Percentiles rank a stretch among this genome's conserved stretches.
These are phyloP conservation scores for Uropetala carovei DNA, from an alignment of 2,888 invertebrate genomes.

Conservation along the genomic window DNA sequence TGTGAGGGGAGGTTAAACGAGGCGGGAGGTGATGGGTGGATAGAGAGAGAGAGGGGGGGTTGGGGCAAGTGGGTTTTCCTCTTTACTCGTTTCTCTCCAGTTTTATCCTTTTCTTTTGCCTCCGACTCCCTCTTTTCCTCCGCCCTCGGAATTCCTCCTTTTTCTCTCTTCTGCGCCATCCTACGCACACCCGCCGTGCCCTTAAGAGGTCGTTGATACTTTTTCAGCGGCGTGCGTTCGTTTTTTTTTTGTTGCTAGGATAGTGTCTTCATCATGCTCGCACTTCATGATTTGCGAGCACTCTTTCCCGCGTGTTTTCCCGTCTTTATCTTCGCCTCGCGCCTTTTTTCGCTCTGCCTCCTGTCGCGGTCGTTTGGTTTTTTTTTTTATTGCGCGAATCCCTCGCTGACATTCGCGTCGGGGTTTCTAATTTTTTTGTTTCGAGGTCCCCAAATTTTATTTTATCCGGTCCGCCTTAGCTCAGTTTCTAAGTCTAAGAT, in stretches of 20 bases:
- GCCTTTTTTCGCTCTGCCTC: not conserved
- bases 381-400: not conserved
- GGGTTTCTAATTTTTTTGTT: not conserved
- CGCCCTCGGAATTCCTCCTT: not conserved
- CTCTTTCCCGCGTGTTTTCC: not conserved
- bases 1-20: not conserved
- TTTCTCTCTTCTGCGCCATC: not conserved
- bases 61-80: not conserved
- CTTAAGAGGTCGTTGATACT: not conserved
- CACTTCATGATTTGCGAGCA: not conserved
- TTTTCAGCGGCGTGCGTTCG: not conserved
- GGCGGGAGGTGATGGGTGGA: no score
- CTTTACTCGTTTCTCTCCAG: not conserved
- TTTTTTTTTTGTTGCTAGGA: not conserved
- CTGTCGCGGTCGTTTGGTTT: not conserved
- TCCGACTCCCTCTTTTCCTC: not conserved
- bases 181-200: not conserved
- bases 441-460: not conserved
- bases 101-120: not conserved
- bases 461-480: no score
- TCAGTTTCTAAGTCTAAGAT: no score
- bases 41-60: not conserved
- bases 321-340: no score
- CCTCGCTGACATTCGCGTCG: not conserved
- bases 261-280: not conserved